Percentiles rank a stretch among this genome's conserved stretches.
These are phyloP conservation scores for Apis laboriosa DNA, from an alignment of 1,140 invertebrate genomes.

Conservation along the genomic window DNA sequence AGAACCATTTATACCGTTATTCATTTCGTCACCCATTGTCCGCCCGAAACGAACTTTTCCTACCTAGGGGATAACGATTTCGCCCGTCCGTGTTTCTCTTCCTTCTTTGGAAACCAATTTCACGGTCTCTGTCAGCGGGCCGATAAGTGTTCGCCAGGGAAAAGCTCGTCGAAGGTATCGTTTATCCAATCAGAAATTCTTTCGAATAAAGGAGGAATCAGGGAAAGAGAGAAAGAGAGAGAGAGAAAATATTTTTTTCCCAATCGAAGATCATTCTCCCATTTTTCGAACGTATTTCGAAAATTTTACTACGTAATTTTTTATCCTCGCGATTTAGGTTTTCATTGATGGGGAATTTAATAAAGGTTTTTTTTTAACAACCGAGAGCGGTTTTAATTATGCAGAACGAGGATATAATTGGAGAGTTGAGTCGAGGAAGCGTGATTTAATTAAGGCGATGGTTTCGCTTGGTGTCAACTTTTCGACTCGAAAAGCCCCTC, in stretches of 20 bases:
- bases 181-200: not conserved
- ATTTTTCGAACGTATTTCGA: too few species aligned
- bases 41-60: slow-evolving; percentile 21
- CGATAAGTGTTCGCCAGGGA: not conserved
- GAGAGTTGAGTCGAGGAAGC: too few species aligned
- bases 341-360: too few species aligned
- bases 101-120: slow-evolving; percentile 1
- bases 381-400: not conserved
- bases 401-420: too few species aligned
- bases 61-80: not conserved
- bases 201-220: not conserved
- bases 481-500: too few species aligned
- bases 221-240: too few species aligned
- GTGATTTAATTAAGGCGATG: not conserved
- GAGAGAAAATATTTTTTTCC: too few species aligned
- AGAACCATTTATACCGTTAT: slow-evolving; percentile 31
- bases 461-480: too few species aligned
- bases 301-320: too few species aligned
- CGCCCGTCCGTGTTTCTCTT: not conserved
- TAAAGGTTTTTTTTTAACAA: too few species aligned
- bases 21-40: slow-evolving; percentile 24
- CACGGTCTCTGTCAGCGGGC: not conserved
- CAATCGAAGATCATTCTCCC: too few species aligned
- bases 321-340: too few species aligned
- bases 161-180: not conserved